Evolutionary conservation across 2,888 invertebrate species (phyloP), one percentile per base, ranked within the genome.

Genomic region (Cheilosia variabilis): DNA sequence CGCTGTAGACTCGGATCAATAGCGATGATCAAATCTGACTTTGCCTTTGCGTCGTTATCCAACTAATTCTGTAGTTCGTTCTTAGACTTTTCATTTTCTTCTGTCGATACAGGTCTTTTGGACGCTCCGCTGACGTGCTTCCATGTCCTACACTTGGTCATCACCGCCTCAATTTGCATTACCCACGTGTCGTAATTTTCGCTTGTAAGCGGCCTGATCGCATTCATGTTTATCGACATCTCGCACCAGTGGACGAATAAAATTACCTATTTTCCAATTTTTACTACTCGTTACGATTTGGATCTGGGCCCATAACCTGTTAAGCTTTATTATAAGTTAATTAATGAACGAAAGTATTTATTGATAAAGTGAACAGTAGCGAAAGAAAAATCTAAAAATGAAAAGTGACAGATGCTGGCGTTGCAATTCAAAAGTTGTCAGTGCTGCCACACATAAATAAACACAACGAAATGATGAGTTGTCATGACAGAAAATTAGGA

Each of bases 181-280:
- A 65, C 57, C 57, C 75, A 75, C 6, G 63, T 75, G n/a, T 55
- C 50, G 22, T 65, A 65, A 22, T 75, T 65, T n/a, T 75, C 19
- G 31, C 37, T 65, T 0, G 13, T 37, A 3, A 50, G 37, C n/a
- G 65, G 65, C 57, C 43, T 43, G 4, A 43, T 43, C 4, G 43
- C 1, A 43, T 43, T 43, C n/a, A 43, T 43, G 17, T 43, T 43
- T 5, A n/a, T n/a, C 15, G 43, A 43, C 43, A 43, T 43, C 4
- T 10, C 6, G 10, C 15, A 10, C 4, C 9, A 10, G 6, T 41
- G 15, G 1, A 31, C 31, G 31, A 31, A 31, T 0, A 6, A 31
- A 41, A n/a, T 43, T 43, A 43, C n/a, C 15, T 43, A 4, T 43
- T 15, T 9, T 37, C 1, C 6, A 37, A 37, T 9, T 13, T 37